Percentiles rank a stretch among this genome's conserved stretches.
phyloP scores from a whole-genome alignment of 2,888 invertebrate species.

The Antheraea assamensis region DNA sequence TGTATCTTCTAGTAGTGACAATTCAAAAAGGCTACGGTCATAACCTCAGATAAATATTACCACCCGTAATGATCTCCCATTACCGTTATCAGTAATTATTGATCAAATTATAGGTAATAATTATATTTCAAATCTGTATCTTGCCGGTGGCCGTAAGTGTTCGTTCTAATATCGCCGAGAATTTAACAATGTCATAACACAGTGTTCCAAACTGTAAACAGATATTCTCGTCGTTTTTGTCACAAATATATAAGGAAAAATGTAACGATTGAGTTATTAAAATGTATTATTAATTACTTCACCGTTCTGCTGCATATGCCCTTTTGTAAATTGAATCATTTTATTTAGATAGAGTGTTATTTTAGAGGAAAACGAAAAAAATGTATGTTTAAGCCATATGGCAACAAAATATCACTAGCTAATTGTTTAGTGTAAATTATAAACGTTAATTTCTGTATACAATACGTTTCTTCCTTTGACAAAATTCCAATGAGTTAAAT shows the following conservation, averaged over 20 bases:
- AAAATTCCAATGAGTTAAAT: too few relatives aligned
- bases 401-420: too few relatives aligned
- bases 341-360: not conserved
- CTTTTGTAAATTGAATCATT: not conserved
- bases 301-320: not conserved
- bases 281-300: not conserved
- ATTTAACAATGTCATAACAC: not conserved
- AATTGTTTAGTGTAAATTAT: too few relatives aligned
- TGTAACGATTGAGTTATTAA: not conserved
- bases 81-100: not conserved
- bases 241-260: not conserved
- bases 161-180: not conserved
- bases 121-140: not conserved
- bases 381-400: too few relatives aligned
- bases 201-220: not conserved
- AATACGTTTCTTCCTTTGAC: too few relatives aligned
- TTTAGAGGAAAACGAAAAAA: too few relatives aligned
- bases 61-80: not conserved
- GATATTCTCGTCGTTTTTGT: not conserved
- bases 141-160: not conserved
- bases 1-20: not conserved
- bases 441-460: too few relatives aligned
- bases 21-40: not conserved
- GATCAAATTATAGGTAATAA: not conserved
- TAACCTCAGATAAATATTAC: not conserved